These are phyloP conservation scores for Pipa parva DNA, from an alignment of 2,113 vertebrate species.

Conservation along the genomic window DNA sequence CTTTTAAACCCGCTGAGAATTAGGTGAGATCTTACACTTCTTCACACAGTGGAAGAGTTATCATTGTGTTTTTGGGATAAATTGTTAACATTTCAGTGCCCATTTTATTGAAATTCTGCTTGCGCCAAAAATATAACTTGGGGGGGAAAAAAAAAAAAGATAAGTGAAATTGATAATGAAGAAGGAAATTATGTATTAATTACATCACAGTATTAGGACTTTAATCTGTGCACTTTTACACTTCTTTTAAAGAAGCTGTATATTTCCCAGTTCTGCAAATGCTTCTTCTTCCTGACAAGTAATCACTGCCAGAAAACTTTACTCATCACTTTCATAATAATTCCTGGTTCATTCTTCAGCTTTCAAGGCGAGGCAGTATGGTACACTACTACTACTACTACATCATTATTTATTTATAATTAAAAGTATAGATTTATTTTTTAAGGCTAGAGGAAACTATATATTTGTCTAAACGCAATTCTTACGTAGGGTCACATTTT, in stretches of 20 bases:
- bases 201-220: background rate
- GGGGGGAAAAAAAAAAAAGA: no score
- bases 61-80: no score
- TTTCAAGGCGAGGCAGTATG: background rate
- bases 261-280: background rate
- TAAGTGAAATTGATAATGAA: no score
- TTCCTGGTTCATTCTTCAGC: background rate
- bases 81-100: no score
- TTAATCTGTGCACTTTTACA: background rate
- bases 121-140: no score
- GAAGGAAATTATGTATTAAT: background rate
- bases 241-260: background rate
- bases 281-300: no score
- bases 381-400: background rate
- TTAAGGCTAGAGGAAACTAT: background rate
- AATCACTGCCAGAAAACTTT: background rate
- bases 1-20: no score
- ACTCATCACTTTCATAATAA: background rate
- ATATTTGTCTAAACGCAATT: slow-evolving; percentile 8
- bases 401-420: slow-evolving; percentile 6
- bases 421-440: slow-evolving; percentile 15
- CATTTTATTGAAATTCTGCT: no score
- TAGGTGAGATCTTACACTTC: no score
- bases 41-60: no score
- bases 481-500: background rate